phyloP scores from a whole-genome alignment of 2,797 vertebrate genomes.

The Cyprinodon diabolis region DNA sequence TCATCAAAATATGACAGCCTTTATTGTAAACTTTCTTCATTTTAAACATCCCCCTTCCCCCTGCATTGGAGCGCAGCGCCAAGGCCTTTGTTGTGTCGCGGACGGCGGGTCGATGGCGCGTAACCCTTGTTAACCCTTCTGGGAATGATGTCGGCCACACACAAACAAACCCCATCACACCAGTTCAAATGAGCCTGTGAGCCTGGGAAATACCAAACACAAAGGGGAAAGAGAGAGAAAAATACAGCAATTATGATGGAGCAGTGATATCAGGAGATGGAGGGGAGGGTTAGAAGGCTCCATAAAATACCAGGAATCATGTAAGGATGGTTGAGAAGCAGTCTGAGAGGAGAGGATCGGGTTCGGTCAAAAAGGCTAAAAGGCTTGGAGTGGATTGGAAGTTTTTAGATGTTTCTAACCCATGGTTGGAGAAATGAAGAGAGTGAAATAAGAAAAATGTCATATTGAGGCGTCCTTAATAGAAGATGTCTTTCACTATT shows the following conservation, averaged over 20 bases:
- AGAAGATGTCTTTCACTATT: background rate
- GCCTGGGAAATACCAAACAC: conserved; percentile 73
- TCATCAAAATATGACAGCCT: conserved; percentile 70
- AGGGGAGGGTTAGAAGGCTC: conserved; percentile 17
- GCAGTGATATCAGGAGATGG: conserved; percentile 46
- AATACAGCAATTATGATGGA: conserved; percentile 70
- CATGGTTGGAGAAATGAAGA: conserved; percentile 4
- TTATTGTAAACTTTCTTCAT: conserved; percentile 46
- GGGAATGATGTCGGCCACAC: conserved; percentile 81
- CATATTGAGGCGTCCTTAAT: no score
- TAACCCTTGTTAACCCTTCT: conserved; percentile 84
- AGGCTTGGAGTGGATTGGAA: conserved; percentile 14
- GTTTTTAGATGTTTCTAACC: conserved; percentile 1
- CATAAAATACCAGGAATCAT: conserved; percentile 49
- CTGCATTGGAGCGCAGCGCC: conserved; percentile 37
- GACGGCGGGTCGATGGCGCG: conserved; percentile 70
- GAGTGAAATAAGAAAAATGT: no score
- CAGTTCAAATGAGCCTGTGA: conserved; percentile 80
- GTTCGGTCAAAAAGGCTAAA: conserved; percentile 16
- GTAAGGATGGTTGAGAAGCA: conserved; percentile 25
- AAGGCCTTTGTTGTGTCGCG: conserved; percentile 72
- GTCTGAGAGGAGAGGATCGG: background rate
- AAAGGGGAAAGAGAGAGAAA: conserved; percentile 64
- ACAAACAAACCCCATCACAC: conserved; percentile 86
- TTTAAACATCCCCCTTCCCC: conserved; percentile 36